Evolutionary conservation across 2,888 invertebrate species (phyloP), one percentile per base, ranked within the genome.

Genomic region (Panzeria rudis): DNA sequence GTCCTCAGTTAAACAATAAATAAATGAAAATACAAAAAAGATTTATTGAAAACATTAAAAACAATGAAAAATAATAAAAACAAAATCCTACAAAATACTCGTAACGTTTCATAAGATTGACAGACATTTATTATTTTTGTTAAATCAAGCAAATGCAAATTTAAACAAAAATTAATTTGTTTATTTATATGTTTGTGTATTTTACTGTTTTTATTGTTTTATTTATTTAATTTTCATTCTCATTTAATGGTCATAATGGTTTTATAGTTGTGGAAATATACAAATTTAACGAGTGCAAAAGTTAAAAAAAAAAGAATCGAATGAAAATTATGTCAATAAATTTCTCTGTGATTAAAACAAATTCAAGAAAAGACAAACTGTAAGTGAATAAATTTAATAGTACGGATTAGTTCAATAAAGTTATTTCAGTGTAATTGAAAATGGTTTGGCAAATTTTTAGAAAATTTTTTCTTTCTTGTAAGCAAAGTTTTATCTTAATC

Each of bases 121-220:
- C 64, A 64, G 76, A 77, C 56, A 62, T 83, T 83, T 59, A 66
- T 61, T 76, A 47, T 83, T 77, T 77, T 20, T 68, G 77, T 78
- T 77, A 83, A 83, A 72, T 83, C 64, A 78, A 52, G 66, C 66
- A 72, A 66, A 66, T 71, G 64, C 29, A 56, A 78, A 66, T 78
- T 78, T 66, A 77, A 83, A 68, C 11, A 72, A n/a, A 80, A 80
- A 73, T 80, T 66, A 80, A 80, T 66, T 80, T 80, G 72, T 73
- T 80, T 66, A 59, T 80, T 59, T 80, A 56, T 59, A 17, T 44
- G 44, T 44, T 44, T 52, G 59, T 41, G 23, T 17, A 25, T 50
- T 77, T 69, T 47, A 54, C 17, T 17, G 17, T 5, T 35, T 23
- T 64, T 52, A 32, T 56, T 64, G 35, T 52, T 44, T 50, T 50